phyloP scores from a whole-genome alignment of 1,140 invertebrate genomes.

The Drosophila takahashii region DNA sequence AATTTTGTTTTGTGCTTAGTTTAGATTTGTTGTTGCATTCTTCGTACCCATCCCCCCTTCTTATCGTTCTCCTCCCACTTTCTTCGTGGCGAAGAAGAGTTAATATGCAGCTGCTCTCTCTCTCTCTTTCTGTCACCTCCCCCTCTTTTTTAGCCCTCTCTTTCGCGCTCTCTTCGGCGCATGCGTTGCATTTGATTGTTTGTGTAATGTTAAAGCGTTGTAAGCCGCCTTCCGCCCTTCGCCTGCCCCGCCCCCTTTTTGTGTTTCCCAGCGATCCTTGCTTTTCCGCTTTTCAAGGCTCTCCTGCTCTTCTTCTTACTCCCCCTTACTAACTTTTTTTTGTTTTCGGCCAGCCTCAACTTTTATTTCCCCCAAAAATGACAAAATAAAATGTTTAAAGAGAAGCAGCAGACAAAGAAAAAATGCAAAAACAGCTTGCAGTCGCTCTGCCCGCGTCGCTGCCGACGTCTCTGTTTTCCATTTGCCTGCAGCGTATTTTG shows the following conservation, averaged over 20 bases:
- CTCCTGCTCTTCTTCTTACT: constrained; percentile 5
- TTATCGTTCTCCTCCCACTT: neutral
- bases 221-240: constrained; percentile 40
- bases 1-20: constrained; percentile 52
- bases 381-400: constrained; percentile 14
- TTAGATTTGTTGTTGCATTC: constrained; percentile 55
- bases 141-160: constrained; percentile 8
- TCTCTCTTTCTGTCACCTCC: neutral
- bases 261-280: constrained; percentile 30
- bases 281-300: constrained; percentile 64
- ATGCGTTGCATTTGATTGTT: constrained; percentile 75
- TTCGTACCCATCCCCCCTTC: constrained; percentile 3
- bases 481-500: constrained; percentile 80
- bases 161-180: constrained; percentile 41
- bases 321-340: constrained; percentile 3
- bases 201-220: constrained; percentile 71
- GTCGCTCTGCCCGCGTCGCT: constrained; percentile 19
- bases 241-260: neutral
- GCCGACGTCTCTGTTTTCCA: constrained; percentile 35
- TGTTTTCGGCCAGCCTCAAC: constrained; percentile 36
- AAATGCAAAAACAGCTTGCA: constrained; percentile 50
- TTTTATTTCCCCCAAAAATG: constrained; percentile 44
- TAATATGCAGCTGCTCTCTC: constrained; percentile 45
- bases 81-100: constrained; percentile 29
- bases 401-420: constrained; percentile 25